Percentiles rank a stretch among this genome's conserved stretches.
Conservation (phyloP, 2,888 invertebrate species). For the Erebia aethiops region DNA sequence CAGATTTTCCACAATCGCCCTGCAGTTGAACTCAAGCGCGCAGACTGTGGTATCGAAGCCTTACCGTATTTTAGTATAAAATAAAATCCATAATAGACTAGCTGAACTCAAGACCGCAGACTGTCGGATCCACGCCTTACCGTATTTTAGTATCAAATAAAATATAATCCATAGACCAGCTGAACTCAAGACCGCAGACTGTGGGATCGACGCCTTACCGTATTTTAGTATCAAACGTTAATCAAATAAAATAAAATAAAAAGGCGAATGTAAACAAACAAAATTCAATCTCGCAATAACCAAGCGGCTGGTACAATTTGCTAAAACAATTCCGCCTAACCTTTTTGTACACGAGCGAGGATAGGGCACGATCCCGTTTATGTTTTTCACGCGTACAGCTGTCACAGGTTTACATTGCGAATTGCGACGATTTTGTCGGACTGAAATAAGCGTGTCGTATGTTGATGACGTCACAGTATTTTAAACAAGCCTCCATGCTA, state of each 20-base stretch:
- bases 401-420: constrained; percentile 23
- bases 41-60: neutral
- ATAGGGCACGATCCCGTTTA: constrained; percentile 38
- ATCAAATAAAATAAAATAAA: constrained; percentile 8
- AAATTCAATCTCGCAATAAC: constrained; percentile 68
- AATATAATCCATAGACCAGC: neutral
- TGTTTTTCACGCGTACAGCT: constrained; percentile 38
- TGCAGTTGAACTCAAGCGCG: neutral
- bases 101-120: neutral
- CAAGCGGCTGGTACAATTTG: constrained; percentile 56
- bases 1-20: too few species aligned
- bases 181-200: neutral
- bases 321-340: constrained; percentile 64
- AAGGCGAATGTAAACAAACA: constrained; percentile 53
- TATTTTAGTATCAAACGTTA: neutral
- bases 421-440: constrained; percentile 8
- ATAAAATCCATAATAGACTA: neutral
- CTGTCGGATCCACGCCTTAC: neutral
- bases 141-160: neutral
- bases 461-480: too few species aligned
- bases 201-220: neutral
- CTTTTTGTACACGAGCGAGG: constrained; percentile 55
- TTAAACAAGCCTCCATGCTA: too few species aligned
- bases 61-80: neutral
- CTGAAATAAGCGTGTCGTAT: neutral